Evolutionary conservation across 1,140 invertebrate species (phyloP), one percentile per base, ranked within the genome.

Genomic region (Ladona fulva): DNA sequence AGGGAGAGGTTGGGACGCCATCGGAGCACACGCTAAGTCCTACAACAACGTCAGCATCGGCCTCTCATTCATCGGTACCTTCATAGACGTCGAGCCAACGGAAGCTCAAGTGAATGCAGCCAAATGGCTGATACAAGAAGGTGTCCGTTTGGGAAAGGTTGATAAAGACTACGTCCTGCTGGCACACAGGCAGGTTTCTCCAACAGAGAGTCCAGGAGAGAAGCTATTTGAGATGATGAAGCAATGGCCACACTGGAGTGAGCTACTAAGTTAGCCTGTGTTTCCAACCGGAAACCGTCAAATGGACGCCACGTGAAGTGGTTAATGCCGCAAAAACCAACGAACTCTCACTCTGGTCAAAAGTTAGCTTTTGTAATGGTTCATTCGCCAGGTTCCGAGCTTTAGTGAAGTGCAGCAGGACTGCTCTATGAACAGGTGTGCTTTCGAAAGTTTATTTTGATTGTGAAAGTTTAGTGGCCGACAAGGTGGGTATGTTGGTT

Each of bases 1-100:
- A 79, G 94, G 92, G 0, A 87, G 93, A 37, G 92, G 92, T 79
- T 78, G 85, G 89, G 82, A 83, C n/a, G 77, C 59, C 22, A 79
- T 84, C 0, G 85, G 85, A 1, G 82, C 84, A 11, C 85, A 86
- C 75, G 83, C 85, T 0, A 75, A 77, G 0, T 78, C 79, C 19
- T 84, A 84, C 80, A 86, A 86, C 78, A 42, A n/a, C 25, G 80
- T 80, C 8, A 80, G 82, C 0, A 73, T 84, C 59, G 85, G 83
- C 80, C 81, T 84, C 79, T 82, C 79, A 10, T 80, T 86, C 25
- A 83, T 86, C 77, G 85, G 85, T 3, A 25, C 25, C 25, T 52
- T 74, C 66, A 16, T 59, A 1, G 66, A 42, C 42, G 42, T 37
- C 11, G 25, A n/a, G 44, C 42, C 74, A 76, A 11, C 74, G 80